Conservation (phyloP, 2,113 vertebrate genomes). For the Meleagris gallopavo region DNA sequence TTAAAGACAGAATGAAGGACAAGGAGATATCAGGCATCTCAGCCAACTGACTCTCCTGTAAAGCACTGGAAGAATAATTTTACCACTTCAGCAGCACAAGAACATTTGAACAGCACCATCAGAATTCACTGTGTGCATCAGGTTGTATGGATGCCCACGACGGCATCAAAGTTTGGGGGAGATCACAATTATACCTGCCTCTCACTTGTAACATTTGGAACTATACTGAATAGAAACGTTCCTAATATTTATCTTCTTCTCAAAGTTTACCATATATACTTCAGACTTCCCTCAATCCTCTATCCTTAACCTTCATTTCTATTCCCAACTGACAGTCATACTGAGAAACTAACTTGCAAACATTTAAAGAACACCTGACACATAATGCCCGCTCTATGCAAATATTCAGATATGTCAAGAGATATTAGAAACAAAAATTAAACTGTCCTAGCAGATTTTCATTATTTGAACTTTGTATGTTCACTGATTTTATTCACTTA, state of each 20-base stretch:
- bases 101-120: not conserved
- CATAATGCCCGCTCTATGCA: accelerated
- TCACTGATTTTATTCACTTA: not conserved
- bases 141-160: not conserved
- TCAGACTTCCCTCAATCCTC: not conserved
- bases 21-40: not conserved
- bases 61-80: accelerated
- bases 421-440: not conserved
- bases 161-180: not conserved
- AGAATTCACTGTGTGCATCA: not conserved
- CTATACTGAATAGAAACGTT: accelerated
- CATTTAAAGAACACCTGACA: not conserved
- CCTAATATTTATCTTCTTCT: not conserved
- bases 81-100: not conserved
- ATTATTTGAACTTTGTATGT: not conserved
- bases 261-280: not conserved
- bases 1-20: not conserved
- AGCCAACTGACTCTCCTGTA: not conserved
- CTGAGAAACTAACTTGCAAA: not conserved
- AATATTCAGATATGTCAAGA: not conserved
- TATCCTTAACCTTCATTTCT: not conserved
- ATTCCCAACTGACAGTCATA: not conserved
- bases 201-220: not conserved
- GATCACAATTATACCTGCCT: accelerated
- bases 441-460: not conserved